Conservation (phyloP, 2,113 vertebrate species). For the Chrysochloris asiatica region DNA sequence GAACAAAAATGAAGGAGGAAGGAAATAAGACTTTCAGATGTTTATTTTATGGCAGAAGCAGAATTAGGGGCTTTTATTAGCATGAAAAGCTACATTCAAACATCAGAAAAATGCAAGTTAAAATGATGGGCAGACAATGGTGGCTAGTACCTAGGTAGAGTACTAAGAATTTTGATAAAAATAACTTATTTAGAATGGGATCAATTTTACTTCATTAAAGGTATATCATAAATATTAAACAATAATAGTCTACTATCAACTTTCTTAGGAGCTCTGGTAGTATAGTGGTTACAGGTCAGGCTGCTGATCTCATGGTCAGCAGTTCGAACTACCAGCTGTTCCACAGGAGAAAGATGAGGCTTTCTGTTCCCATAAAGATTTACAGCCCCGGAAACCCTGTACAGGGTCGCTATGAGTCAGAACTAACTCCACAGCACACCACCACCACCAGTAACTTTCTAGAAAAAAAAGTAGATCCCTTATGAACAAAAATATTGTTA, state of each 20-base stretch:
- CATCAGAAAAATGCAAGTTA: slow-evolving; percentile 5
- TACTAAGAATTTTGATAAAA: slow-evolving; percentile 52
- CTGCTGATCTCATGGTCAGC: no score
- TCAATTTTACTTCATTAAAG: slow-evolving; percentile 53
- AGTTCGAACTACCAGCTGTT: no score
- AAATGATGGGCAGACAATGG: neutral
- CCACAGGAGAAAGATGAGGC: no score
- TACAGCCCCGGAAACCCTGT: no score
- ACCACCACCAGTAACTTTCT: no score
- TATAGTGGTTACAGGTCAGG: no score
- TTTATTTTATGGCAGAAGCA: slow-evolving; percentile 8
- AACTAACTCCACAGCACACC: no score
- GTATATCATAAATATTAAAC: neutral
- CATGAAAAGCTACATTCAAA: slow-evolving; percentile 12
- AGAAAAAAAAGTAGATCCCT: slow-evolving; percentile 3
- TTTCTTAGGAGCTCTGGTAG: slow-evolving; percentile 27
- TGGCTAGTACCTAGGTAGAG: neutral
- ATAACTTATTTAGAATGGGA: slow-evolving; percentile 5
- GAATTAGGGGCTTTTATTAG: slow-evolving; percentile 29
- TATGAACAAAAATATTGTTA: neutral
- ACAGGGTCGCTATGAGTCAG: no score
- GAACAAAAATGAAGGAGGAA: slow-evolving; percentile 7
- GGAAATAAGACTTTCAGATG: slow-evolving; percentile 24
- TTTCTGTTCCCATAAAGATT: no score
- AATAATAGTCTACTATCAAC: slow-evolving; percentile 9